phyloP scores from a whole-genome alignment of 2,113 vertebrate genomes.

The Promerops cafer region DNA sequence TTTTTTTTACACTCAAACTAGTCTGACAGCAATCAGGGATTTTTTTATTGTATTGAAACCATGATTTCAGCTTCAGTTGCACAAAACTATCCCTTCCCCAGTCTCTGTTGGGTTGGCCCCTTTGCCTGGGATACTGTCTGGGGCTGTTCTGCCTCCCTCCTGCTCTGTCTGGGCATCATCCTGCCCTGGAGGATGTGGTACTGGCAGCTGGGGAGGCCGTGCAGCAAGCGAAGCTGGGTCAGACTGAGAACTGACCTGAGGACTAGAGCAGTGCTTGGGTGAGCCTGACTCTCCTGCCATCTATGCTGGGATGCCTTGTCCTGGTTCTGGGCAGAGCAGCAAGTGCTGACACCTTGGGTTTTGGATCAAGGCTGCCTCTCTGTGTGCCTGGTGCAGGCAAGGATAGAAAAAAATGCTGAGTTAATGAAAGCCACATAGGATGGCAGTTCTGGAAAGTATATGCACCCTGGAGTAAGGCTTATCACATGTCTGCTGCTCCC shows the following conservation, averaged over 20 bases:
- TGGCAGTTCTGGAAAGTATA: neutral
- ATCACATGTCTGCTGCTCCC: neutral
- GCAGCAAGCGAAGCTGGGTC: fast-evolving
- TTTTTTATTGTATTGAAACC: neutral
- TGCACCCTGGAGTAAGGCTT: neutral
- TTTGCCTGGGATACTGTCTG: neutral
- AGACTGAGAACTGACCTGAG: neutral
- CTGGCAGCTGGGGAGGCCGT: fast-evolving
- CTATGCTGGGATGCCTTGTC: neutral
- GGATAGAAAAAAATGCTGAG: neutral
- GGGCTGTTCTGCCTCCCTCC: neutral
- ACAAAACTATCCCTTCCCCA: neutral
- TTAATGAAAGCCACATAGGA: neutral
- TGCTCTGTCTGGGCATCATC: neutral
- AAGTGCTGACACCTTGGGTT: neutral
- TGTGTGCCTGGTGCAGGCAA: neutral
- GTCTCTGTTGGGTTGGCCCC: fast-evolving
- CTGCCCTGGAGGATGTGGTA: neutral
- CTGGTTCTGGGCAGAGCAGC: neutral
- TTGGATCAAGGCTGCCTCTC: neutral
- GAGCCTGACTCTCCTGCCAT: neutral
- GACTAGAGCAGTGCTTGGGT: neutral
- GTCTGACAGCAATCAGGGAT: neutral
- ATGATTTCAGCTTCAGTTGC: neutral
- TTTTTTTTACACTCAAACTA: neutral